Percentiles rank a stretch among this genome's conserved stretches.
phyloP scores from a whole-genome alignment of 1,140 invertebrate species.

The Schlechtendalia chinensis region DNA sequence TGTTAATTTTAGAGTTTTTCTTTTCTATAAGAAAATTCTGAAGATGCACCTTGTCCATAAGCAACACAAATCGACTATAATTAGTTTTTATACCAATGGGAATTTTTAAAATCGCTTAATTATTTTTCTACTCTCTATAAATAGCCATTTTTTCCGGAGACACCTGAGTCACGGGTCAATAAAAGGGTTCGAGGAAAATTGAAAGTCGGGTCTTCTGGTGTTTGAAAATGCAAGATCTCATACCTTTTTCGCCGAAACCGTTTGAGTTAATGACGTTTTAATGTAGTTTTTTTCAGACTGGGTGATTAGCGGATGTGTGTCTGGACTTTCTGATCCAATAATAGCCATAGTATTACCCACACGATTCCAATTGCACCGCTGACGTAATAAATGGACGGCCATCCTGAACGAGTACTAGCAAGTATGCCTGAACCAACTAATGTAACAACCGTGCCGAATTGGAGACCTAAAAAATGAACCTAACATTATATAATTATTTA shows the following conservation, averaged over 20 bases:
- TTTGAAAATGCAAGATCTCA: no score
- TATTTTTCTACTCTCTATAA: no score
- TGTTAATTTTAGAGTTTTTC: no score
- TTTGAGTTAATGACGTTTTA: constrained; percentile 50
- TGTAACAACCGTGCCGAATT: constrained; percentile 72
- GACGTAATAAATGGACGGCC: constrained; percentile 76
- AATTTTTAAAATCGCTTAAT: no score
- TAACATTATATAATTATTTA: background rate
- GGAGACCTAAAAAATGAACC: constrained; percentile 52
- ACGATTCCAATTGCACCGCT: constrained; percentile 66
- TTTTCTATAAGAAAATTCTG: no score
- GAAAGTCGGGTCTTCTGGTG: no score
- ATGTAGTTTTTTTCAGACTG: constrained; percentile 59
- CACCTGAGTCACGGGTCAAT: no score
- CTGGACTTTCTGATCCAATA: constrained; percentile 66
- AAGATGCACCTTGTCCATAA: no score
- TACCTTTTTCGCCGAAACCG: constrained; percentile 19
- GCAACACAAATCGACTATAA: no score
- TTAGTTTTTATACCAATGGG: no score
- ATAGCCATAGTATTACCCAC: constrained; percentile 65
- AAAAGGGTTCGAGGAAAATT: no score
- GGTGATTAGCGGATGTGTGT: constrained; percentile 61
- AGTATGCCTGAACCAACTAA: constrained; percentile 67
- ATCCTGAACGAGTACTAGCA: constrained; percentile 64
- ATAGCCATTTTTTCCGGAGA: no score